Conservation (phyloP, 2,888 invertebrate species). For the Eupithecia vulgata region DNA sequence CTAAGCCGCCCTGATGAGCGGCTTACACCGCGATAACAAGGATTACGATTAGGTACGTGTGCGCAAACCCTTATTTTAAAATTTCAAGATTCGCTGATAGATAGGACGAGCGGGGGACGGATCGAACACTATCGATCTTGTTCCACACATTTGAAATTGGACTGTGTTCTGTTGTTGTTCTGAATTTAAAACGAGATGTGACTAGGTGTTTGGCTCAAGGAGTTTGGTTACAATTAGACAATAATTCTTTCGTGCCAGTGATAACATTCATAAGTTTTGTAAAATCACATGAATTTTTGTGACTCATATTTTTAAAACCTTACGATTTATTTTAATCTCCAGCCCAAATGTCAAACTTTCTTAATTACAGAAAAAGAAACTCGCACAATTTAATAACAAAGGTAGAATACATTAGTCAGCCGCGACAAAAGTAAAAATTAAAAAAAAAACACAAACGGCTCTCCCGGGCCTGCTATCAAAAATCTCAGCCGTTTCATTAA, state of each 20-base stretch:
- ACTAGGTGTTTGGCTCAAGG: background rate
- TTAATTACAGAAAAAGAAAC: constrained; percentile 50
- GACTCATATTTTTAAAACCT: constrained; percentile 3
- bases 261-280: background rate
- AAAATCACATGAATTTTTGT: background rate
- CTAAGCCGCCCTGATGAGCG: constrained; percentile 65
- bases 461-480: constrained; percentile 62
- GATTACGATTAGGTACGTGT: constrained; percentile 54
- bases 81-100: constrained; percentile 62
- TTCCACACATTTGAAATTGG: background rate
- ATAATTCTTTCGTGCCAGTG: background rate
- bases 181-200: background rate
- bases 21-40: constrained; percentile 73
- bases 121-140: constrained; percentile 4
- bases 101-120: constrained; percentile 24
- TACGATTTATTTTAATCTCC: constrained; percentile 11
- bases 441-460: constrained; percentile 48
- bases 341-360: constrained; percentile 42
- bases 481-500: constrained; percentile 78
- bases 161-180: background rate
- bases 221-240: background rate
- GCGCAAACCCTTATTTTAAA: constrained; percentile 68
- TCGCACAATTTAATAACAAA: constrained; percentile 58
- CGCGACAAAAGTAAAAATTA: constrained; percentile 58
- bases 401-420: constrained; percentile 64